Base-by-base conservation (phyloP, 2,797 vertebrate species). In the Rhabdomys pumilio region DNA sequence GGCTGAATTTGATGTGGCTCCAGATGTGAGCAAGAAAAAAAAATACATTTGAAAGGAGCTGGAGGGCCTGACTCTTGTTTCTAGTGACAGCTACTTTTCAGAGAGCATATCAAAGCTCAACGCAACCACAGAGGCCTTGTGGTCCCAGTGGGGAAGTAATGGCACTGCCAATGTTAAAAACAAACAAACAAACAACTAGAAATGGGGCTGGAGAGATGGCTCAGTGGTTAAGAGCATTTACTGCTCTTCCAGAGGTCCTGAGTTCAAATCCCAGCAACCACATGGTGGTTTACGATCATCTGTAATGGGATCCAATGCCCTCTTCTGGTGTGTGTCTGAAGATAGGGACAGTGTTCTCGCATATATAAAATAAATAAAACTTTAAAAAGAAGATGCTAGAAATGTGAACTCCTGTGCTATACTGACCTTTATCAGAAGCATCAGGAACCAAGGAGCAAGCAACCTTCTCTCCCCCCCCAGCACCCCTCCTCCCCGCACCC, bases 11-110 rank as follows among this genome's bases (percentile, higher is more conserved):
- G 73, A 94, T 77, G 81, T 90, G 50, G 24, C 96, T 47, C 19
- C 82, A 93, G 59, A 83, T 41, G 80, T 44, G 84, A 75, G 82
- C 53, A 47, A 76, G 92, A 77, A 89, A 94, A 94, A 80, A 90
- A 93, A 94, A 82, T 41, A 41, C 19, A 44, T 85, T 22, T 81
- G 38, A 87, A 92, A 94, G 76, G 31, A 87, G n/a, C 24, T 7
- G 34, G 57, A 41, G 13, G 3, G n/a, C 80, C 57, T 13, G 38
- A 63, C n/a, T 19, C n/a, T 82, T 19, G 13, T 82, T 61, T 61
- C 38, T 61, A 6, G 81, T 19, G 81, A 41, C 59, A 47, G 57
- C 8, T 61, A 14, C 11, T 69, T 82, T 15, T 92, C 61, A 65
- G 47, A 72, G 34, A 93, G 0, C 61, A 47, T 2, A 22, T 14